Evolutionary conservation across 2,797 vertebrate genomes (phyloP).

Genomic region (Coregonus suidteri): DNA sequence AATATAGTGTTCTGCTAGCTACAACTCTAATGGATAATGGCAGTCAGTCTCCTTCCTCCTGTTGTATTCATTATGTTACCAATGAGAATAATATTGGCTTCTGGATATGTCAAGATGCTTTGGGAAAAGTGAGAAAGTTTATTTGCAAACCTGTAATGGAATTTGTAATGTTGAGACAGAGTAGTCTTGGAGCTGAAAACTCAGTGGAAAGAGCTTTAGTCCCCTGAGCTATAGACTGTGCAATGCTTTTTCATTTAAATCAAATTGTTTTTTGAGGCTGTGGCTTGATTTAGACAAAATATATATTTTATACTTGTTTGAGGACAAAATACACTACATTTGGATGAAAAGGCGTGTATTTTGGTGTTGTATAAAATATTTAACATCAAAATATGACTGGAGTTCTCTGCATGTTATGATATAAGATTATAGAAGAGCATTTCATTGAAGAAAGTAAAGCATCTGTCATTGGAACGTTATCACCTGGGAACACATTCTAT

Average conservation of each 20-base stretch:
- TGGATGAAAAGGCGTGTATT: slow-evolving; percentile 58
- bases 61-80: slow-evolving; percentile 16
- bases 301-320: slow-evolving; percentile 80
- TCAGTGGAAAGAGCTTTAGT: slow-evolving; percentile 41
- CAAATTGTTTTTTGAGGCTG: slow-evolving; percentile 63
- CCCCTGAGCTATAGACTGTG: slow-evolving; percentile 65
- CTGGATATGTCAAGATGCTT: neutral
- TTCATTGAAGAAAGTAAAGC: neutral
- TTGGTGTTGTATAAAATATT: slow-evolving; percentile 8
- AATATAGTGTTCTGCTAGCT: slow-evolving; percentile 22
- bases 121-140: slow-evolving; percentile 15
- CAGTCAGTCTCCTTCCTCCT: slow-evolving; percentile 20
- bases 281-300: slow-evolving; percentile 71
- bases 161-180: neutral
- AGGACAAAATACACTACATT: slow-evolving; percentile 75
- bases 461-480: neutral
- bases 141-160: slow-evolving; percentile 6
- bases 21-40: slow-evolving; percentile 25
- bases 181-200: slow-evolving; percentile 28
- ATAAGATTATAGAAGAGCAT: neutral
- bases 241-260: slow-evolving; percentile 70
- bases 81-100: neutral
- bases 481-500: neutral
- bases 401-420: neutral
- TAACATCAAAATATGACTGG: neutral